These are phyloP conservation scores for Saccostrea echinata DNA, from an alignment of 1,140 invertebrate species.

Conservation along the genomic window DNA sequence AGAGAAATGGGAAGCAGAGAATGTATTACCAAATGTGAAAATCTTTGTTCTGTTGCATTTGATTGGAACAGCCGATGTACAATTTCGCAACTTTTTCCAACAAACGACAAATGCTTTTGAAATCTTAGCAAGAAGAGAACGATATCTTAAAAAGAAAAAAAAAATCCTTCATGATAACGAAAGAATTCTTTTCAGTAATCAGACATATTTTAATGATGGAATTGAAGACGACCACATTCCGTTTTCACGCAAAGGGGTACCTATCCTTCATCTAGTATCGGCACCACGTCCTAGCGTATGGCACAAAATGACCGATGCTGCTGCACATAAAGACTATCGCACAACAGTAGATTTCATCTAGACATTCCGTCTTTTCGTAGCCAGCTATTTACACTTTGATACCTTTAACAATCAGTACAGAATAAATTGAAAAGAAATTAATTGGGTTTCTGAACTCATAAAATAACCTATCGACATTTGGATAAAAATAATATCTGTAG, in stretches of 20 bases:
- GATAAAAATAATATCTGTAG: no score
- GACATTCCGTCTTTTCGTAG: conserved; percentile 92
- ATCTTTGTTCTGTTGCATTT: conserved; percentile 95
- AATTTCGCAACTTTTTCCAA: conserved; percentile 91
- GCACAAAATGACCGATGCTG: conserved; percentile 91
- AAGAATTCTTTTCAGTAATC: conserved; percentile 14
- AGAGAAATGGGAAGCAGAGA: conserved; percentile 83
- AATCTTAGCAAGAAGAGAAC: conserved; percentile 76
- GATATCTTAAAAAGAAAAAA: conserved; percentile 58
- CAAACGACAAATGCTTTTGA: conserved; percentile 83
- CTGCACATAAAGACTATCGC: conserved; percentile 87
- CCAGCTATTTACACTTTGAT: conserved; percentile 87
- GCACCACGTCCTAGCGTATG: conserved; percentile 93
- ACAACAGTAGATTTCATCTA: conserved; percentile 94
- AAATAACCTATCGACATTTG: no score
- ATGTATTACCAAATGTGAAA: conserved; percentile 82
- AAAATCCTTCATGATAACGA: conserved; percentile 56
- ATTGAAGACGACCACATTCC: conserved; percentile 98
- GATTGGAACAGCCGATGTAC: conserved; percentile 90
- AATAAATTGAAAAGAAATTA: not conserved
- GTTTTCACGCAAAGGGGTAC: conserved; percentile 84
- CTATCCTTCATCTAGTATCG: conserved; percentile 94
- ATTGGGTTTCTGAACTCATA: no score
- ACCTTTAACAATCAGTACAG: conserved; percentile 38
- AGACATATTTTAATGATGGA: conserved; percentile 78